These are phyloP conservation scores for Machimus rusticus DNA, from an alignment of 2,888 invertebrate genomes.

Conservation along the genomic window DNA sequence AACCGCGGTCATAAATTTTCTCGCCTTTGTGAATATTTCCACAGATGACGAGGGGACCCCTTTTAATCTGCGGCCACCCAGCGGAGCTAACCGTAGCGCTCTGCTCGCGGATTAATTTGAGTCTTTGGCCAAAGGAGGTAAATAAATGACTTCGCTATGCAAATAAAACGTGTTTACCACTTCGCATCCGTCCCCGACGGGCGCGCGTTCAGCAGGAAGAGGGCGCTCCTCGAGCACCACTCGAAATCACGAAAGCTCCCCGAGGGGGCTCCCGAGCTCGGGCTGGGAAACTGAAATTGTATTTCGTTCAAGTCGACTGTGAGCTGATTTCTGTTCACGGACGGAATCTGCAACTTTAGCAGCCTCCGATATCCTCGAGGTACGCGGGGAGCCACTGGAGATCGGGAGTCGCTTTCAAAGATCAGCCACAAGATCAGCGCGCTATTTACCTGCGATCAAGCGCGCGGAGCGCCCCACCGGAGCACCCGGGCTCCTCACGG, in stretches of 20 bases:
- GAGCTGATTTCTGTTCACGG: neutral
- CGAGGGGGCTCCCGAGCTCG: neutral
- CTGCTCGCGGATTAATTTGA: slow-evolving; percentile 4
- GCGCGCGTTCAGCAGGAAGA: neutral
- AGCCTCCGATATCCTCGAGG: neutral
- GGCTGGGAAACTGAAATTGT: neutral
- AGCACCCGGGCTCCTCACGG: neutral
- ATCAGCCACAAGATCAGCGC: neutral
- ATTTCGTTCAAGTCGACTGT: neutral
- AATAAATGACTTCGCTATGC: slow-evolving; percentile 36
- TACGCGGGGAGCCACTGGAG: neutral
- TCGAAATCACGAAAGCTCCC: neutral
- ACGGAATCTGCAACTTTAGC: neutral
- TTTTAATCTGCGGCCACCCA: slow-evolving; percentile 4
- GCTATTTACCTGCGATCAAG: neutral
- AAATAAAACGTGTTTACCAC: slow-evolving; percentile 32
- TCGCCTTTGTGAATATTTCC: slow-evolving; percentile 35
- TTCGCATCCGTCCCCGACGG: neutral
- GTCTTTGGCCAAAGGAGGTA: slow-evolving; percentile 13
- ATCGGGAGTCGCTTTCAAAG: neutral
- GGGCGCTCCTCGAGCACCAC: neutral
- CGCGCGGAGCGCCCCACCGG: neutral
- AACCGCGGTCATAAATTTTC: slow-evolving; percentile 37
- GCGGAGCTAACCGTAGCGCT: neutral
- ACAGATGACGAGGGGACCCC: neutral